phyloP scores from a whole-genome alignment of 2,113 vertebrate genomes.

The Notarius quadriscutis region DNA sequence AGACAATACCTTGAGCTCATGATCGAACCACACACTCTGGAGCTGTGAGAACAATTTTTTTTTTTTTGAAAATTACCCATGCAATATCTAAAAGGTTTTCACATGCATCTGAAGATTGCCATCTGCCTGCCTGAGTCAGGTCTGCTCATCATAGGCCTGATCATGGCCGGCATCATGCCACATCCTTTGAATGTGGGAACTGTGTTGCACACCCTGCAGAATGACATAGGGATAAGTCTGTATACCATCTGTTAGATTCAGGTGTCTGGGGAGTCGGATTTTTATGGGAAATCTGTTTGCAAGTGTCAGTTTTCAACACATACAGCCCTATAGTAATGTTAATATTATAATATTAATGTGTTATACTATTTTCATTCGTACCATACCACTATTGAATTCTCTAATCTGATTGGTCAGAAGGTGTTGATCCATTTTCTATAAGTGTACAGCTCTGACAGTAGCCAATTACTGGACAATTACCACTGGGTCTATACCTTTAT shows the following conservation, averaged over 20 bases:
- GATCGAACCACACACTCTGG: not conserved
- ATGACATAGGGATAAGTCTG: slow-evolving; percentile 15
- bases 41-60: not conserved
- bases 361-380: not conserved
- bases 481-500: not conserved
- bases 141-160: slow-evolving; percentile 23
- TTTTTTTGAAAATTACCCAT: not conserved
- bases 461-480: not conserved
- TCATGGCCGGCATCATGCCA: slow-evolving; percentile 12
- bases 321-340: not conserved
- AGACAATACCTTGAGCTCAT: not conserved
- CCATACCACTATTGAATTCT: not conserved
- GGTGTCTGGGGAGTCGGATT: not conserved
- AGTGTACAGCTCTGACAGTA: not conserved
- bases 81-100: not conserved
- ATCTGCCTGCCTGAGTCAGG: slow-evolving; percentile 32
- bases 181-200: slow-evolving; percentile 14
- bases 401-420: not conserved
- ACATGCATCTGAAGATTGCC: slow-evolving; percentile 11
- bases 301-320: not conserved
- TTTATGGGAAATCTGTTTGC: not conserved
- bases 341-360: not conserved
- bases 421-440: not conserved
- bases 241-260: slow-evolving; percentile 22
- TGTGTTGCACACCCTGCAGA: slow-evolving; percentile 32